Percentiles rank a stretch among this genome's conserved stretches.
These are phyloP conservation scores for Bos javanicus DNA, from an alignment of 2,113 vertebrate species.

Conservation along the genomic window DNA sequence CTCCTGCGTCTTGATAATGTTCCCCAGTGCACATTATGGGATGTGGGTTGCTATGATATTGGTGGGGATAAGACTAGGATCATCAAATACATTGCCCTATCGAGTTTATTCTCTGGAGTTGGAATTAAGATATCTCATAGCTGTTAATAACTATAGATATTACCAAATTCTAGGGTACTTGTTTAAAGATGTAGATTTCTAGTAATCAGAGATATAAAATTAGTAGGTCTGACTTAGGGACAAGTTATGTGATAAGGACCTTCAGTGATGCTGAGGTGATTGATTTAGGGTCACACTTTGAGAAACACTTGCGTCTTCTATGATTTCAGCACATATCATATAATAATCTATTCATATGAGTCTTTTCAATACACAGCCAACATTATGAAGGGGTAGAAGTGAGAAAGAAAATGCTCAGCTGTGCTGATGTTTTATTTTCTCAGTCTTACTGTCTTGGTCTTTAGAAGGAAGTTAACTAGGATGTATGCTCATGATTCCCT, in stretches of 20 bases:
- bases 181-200: neutral
- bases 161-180: neutral
- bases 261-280: neutral
- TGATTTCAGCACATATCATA: neutral
- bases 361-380: neutral
- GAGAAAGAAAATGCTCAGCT: neutral
- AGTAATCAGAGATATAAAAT: neutral
- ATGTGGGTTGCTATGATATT: neutral
- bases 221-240: neutral
- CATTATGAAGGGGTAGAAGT: rapidly evolving
- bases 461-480: neutral
- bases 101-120: neutral
- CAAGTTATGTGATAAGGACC: neutral
- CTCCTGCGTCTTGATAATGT: neutral
- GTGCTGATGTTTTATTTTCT: neutral
- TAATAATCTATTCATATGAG: neutral
- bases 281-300: neutral
- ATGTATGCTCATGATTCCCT: neutral
- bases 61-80: neutral
- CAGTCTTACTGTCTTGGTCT: neutral
- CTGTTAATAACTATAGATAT: neutral
- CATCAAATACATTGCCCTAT: neutral
- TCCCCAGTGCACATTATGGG: neutral
- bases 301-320: neutral
- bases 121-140: neutral